phyloP scores from a whole-genome alignment of 2,888 invertebrate genomes.

The Tachina grossa region DNA sequence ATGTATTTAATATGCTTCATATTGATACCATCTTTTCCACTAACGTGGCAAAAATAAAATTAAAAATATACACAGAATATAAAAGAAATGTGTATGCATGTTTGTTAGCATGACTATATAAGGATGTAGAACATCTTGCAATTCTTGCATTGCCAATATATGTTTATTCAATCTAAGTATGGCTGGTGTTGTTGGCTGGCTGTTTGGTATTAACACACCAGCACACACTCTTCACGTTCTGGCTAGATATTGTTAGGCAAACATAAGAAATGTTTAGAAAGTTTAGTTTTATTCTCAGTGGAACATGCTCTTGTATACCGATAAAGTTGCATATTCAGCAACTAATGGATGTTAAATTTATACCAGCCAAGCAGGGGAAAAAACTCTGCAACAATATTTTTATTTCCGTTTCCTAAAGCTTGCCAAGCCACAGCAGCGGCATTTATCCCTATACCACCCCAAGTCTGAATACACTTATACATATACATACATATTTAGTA shows the following conservation, averaged over 20 bases:
- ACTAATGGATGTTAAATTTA: conserved; percentile 57
- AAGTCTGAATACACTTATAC: not conserved
- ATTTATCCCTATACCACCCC: not conserved
- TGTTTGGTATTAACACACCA: not conserved
- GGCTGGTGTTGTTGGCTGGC: not conserved
- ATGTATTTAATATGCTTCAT: conserved; percentile 44
- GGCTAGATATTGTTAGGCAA: not conserved
- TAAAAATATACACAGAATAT: conserved; percentile 20
- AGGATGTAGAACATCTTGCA: conserved; percentile 54
- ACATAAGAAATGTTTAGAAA: conserved; percentile 27
- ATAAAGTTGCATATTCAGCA: conserved; percentile 63
- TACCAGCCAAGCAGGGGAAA: conserved; percentile 1
- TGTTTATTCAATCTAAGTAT: conserved; percentile 1
- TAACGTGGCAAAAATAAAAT: conserved; percentile 62
- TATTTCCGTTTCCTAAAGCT: not conserved
- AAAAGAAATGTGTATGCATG: not conserved
- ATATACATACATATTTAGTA: no score
- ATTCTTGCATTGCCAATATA: conserved; percentile 13
- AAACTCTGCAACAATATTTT: conserved; percentile 23
- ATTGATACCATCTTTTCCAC: conserved; percentile 53
- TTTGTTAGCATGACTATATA: not conserved
- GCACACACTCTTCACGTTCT: not conserved
- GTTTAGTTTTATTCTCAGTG: conserved; percentile 18
- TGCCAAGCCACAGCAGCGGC: not conserved
- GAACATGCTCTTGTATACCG: conserved; percentile 38